phyloP scores from a whole-genome alignment of 2,797 vertebrate species.

The Manis pentadactyla region DNA sequence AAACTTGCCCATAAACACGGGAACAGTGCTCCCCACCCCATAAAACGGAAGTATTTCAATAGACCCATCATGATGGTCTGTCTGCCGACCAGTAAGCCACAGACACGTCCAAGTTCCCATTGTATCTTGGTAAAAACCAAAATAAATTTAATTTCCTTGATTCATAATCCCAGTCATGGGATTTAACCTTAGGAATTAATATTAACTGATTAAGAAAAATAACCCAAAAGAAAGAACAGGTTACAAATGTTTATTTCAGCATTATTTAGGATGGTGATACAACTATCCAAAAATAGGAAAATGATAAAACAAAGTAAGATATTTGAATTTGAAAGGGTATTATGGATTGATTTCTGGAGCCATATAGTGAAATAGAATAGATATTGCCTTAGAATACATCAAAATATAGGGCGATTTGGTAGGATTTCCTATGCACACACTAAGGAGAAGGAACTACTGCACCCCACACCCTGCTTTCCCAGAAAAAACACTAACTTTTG shows the following conservation, averaged over 20 bases:
- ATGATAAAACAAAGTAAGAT: neutral
- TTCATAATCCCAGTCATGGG: neutral
- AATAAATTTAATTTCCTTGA: neutral
- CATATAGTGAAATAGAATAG: neutral
- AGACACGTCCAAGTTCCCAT: neutral
- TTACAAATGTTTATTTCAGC: neutral
- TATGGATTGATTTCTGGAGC: neutral
- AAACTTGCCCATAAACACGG: neutral
- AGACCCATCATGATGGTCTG: neutral
- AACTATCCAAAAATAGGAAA: neutral
- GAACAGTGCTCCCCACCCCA: accelerated
- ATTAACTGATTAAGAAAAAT: constrained; percentile 17
- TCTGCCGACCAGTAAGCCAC: neutral
- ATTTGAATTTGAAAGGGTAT: neutral
- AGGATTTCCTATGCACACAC: neutral
- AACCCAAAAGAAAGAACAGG: neutral
- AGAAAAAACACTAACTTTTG: neutral
- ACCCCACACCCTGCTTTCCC: neutral
- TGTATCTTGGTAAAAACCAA: neutral
- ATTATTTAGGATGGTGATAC: neutral
- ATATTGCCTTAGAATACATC: neutral
- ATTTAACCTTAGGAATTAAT: constrained; percentile 12
- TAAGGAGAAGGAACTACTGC: neutral
- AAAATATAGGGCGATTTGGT: neutral
- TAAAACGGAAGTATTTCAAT: neutral